Percentiles rank a stretch among this genome's conserved stretches.
Conservation (phyloP, 2,888 invertebrate species). For the Uropetala carovei region DNA sequence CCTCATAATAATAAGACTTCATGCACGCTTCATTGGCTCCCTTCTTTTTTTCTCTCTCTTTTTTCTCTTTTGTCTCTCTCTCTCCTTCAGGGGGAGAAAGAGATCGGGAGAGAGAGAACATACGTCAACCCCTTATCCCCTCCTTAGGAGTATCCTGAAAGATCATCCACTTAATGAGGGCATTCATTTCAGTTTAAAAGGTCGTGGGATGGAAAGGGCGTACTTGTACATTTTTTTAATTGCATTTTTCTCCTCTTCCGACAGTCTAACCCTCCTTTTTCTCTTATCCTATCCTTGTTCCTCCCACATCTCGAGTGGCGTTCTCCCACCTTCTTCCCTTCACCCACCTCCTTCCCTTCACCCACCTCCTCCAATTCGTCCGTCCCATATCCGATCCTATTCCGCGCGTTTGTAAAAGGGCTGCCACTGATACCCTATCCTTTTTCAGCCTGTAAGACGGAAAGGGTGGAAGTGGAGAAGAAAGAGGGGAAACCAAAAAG, state of each 20-base stretch:
- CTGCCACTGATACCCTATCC: neutral
- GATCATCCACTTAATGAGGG: constrained; percentile 46
- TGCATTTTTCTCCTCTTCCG: constrained; percentile 13
- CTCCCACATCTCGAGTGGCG: neutral
- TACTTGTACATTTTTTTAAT: constrained; percentile 28
- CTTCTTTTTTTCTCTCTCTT: neutral
- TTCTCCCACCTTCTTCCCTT: neutral
- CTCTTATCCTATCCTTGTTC: neutral
- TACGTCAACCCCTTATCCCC: neutral
- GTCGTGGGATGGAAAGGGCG: constrained; percentile 5
- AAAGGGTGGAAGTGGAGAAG: neutral
- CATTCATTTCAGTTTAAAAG: constrained; percentile 61
- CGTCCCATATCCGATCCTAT: neutral
- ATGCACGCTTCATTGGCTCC: neutral
- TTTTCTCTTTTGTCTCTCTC: neutral
- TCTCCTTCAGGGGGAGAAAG: too few species aligned
- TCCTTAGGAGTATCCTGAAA: constrained; percentile 25
- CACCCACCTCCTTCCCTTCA: neutral
- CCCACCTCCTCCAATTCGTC: neutral
- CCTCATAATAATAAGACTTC: neutral
- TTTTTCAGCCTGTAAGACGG: neutral
- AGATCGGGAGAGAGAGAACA: neutral
- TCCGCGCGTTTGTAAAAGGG: neutral
- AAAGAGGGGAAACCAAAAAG: neutral
- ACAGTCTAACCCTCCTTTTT: neutral